Evolutionary conservation across 2,113 vertebrate species (phyloP).

Genomic region (Motacilla alba): DNA sequence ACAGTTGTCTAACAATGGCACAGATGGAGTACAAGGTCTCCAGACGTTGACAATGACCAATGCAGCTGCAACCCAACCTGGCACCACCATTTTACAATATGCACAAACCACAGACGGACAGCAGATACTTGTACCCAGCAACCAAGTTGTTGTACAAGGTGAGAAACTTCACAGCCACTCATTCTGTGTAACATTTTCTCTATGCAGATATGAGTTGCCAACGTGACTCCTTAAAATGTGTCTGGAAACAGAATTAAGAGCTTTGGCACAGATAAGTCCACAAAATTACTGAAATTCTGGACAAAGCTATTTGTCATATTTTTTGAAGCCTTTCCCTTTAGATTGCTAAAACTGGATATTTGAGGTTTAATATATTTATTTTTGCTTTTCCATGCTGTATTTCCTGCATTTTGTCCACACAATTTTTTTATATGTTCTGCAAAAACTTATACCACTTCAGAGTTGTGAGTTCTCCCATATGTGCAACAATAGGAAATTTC

Average conservation of each 20-base stretch:
- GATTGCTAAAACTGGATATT: not conserved
- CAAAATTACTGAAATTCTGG: not conserved
- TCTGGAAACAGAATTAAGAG: constrained; percentile 13
- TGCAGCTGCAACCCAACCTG: constrained; percentile 83
- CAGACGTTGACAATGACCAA: constrained; percentile 97
- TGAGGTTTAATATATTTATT: not conserved
- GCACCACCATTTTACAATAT: constrained; percentile 96
- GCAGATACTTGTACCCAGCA: constrained; percentile 97
- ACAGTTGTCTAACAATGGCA: constrained; percentile 96
- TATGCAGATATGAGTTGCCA: not conserved
- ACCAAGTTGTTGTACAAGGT: constrained; percentile 99
- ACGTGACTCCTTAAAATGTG: not conserved
- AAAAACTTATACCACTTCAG: not conserved
- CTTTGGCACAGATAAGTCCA: not conserved
- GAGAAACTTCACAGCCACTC: constrained; percentile 45
- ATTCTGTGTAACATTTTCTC: not conserved
- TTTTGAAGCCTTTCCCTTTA: not conserved
- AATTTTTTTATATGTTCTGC: not conserved
- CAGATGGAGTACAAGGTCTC: constrained; percentile 93
- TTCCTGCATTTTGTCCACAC: not conserved
- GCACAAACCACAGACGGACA: constrained; percentile 98
- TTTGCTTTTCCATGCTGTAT: not conserved
- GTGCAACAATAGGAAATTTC: not conserved
- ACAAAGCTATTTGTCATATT: not conserved
- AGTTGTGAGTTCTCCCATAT: not conserved